These are phyloP conservation scores for Ibidorhyncha struthersii DNA, from an alignment of 2,113 vertebrate genomes.

Conservation along the genomic window DNA sequence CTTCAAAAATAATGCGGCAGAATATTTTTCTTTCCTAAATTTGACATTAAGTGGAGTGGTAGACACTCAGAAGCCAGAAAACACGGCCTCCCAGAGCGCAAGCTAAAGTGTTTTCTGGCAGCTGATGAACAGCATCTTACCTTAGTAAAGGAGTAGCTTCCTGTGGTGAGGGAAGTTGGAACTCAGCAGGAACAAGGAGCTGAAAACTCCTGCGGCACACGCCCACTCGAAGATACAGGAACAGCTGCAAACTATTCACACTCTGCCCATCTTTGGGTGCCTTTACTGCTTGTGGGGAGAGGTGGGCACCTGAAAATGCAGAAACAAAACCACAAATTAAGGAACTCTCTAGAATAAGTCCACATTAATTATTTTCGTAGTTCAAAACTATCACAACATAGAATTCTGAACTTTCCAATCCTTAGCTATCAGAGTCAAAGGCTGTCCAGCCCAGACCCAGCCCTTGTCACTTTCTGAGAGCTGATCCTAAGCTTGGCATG, in stretches of 20 bases:
- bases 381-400: neutral
- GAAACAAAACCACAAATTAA: neutral
- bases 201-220: neutral
- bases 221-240: neutral
- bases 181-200: accelerated
- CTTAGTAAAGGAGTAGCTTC: neutral
- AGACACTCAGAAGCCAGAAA: neutral
- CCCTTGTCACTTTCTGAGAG: neutral
- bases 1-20: neutral
- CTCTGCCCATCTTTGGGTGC: neutral
- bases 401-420: neutral
- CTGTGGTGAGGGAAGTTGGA: neutral
- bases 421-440: accelerated
- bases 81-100: accelerated
- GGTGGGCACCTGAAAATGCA: neutral
- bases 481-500: neutral
- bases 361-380: neutral
- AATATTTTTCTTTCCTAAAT: neutral
- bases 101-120: neutral
- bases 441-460: neutral
- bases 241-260: neutral
- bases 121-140: neutral
- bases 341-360: neutral
- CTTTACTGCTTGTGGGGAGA: neutral
- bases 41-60: accelerated